Conservation (phyloP, 53 echinoderm and acorn worm genomes). For the Zoroaster sp. region DNA sequence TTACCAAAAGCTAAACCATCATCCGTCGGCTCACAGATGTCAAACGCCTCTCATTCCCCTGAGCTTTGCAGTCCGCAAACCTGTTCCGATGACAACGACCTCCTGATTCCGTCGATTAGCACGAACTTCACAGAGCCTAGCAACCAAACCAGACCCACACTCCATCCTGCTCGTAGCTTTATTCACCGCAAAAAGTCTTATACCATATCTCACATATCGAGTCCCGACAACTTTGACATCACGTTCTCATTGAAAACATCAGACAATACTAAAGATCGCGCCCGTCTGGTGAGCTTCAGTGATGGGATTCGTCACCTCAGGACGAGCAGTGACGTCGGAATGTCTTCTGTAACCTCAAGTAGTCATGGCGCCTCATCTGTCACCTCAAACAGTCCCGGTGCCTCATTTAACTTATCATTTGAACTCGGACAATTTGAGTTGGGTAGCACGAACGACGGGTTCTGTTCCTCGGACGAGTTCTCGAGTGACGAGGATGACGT, state of each 20-base stretch:
- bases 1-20: not conserved
- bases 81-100: not conserved
- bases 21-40: not conserved
- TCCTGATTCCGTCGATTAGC: not conserved
- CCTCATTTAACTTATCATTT: not conserved
- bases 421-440: not conserved
- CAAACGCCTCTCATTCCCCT: not conserved
- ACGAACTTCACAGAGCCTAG: not conserved
- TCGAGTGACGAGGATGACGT: constrained; percentile 37
- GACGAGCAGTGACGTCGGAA: not conserved
- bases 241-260: not conserved
- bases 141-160: not conserved
- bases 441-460: not conserved
- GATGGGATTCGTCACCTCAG: constrained; percentile 25
- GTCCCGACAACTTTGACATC: not conserved
- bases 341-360: not conserved
- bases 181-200: not conserved
- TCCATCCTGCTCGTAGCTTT: not conserved
- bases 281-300: not conserved
- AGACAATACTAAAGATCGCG: not conserved
- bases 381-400: not conserved
- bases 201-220: not conserved
- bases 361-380: not conserved
- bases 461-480: not conserved
- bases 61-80: not conserved